Evolutionary conservation across 2,797 vertebrate species (phyloP).

Genomic region (Sebastes dallii): DNA sequence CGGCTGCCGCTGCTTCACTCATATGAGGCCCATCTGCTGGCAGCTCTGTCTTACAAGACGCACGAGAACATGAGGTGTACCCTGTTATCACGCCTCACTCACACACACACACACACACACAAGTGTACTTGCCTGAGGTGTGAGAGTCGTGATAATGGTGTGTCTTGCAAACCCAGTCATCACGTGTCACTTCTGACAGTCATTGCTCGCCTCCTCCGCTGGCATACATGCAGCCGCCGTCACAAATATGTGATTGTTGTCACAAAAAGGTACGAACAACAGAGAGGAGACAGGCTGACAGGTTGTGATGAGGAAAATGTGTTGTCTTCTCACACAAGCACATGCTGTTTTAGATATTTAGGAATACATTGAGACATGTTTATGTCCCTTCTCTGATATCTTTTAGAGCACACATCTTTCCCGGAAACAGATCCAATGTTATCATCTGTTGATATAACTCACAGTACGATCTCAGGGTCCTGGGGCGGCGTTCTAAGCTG

Average conservation of each 20-base stretch:
- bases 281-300: conserved; percentile 38
- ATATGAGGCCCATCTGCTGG: conserved; percentile 44
- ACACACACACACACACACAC: not conserved
- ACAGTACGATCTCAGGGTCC: conserved; percentile 26
- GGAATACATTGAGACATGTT: not conserved
- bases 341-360: not conserved
- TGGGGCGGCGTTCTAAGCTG: conserved; percentile 28
- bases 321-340: conserved; percentile 17
- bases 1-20: conserved; percentile 1
- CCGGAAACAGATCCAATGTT: not conserved
- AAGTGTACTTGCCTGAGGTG: conserved; percentile 45
- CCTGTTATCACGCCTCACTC: conserved; percentile 45
- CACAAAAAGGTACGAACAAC: conserved; percentile 36
- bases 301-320: conserved; percentile 30
- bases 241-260: conserved; percentile 48
- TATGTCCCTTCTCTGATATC: not conserved
- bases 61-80: conserved; percentile 32
- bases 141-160: conserved; percentile 63
- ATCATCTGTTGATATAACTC: conserved; percentile 30
- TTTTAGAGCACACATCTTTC: not conserved
- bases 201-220: conserved; percentile 42
- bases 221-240: conserved; percentile 17
- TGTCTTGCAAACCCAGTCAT: conserved; percentile 66
- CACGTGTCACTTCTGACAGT: conserved; percentile 69
- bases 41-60: conserved; percentile 27